These are phyloP conservation scores for Urechis unicinctus DNA, from an alignment of 2,888 invertebrate species.

Conservation along the genomic window DNA sequence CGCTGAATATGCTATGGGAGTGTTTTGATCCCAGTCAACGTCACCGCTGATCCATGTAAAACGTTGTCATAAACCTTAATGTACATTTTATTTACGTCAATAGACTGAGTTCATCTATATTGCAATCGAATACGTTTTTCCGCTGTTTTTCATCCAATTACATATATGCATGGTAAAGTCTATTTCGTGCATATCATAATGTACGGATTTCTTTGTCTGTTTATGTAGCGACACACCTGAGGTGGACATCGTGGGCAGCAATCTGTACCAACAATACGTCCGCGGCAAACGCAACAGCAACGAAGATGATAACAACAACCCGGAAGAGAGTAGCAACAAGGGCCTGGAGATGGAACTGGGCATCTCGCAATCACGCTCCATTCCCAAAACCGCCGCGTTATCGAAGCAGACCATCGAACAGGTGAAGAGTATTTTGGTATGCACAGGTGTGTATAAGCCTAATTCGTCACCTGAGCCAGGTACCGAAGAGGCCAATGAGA, in stretches of 20 bases:
- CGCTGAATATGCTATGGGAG: too few relatives aligned
- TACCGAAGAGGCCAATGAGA: conserved; percentile 16
- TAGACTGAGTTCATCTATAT: too few relatives aligned
- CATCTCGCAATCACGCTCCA: conserved; percentile 32
- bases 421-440: conserved; percentile 41
- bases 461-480: conserved; percentile 16
- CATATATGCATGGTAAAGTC: too few relatives aligned
- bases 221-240: conserved; percentile 46
- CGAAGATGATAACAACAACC: conserved; percentile 6
- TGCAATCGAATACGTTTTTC: too few relatives aligned
- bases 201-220: not conserved
- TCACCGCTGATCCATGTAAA: too few relatives aligned
- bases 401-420: conserved; percentile 37
- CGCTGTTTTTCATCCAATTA: too few relatives aligned
- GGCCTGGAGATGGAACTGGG: too few relatives aligned
- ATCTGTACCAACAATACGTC: conserved; percentile 45
- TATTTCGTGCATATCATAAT: not conserved
- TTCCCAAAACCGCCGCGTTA: conserved; percentile 33
- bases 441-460: conserved; percentile 46
- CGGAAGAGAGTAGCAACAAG: conserved; percentile 13
- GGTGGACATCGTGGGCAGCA: conserved; percentile 48
- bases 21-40: too few relatives aligned
- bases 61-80: too few relatives aligned
- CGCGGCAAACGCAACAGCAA: conserved; percentile 22
- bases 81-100: too few relatives aligned